phyloP scores from a whole-genome alignment of 2,888 invertebrate species.

The Spodoptera littoralis region DNA sequence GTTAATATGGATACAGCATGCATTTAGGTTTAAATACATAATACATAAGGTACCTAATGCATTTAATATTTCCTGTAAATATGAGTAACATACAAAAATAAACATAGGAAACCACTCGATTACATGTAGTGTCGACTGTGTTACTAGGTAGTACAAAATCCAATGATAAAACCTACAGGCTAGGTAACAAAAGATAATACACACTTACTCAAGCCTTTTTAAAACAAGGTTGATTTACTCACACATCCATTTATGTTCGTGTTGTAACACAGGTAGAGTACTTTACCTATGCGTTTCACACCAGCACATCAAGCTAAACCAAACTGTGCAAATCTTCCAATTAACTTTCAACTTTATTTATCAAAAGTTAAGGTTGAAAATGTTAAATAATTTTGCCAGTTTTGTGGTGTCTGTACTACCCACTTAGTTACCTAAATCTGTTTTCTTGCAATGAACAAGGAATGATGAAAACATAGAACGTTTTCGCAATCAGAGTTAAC shows the following conservation, averaged over 20 bases:
- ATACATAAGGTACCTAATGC: too few relatives aligned
- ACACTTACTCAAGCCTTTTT: constrained; percentile 41
- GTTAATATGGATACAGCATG: too few relatives aligned
- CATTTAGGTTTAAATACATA: too few relatives aligned
- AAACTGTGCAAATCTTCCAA: too few relatives aligned
- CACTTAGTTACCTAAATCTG: constrained; percentile 9
- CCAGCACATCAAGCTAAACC: too few relatives aligned
- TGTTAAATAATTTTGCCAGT: neutral
- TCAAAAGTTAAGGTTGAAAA: too few relatives aligned
- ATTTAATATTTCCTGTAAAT: too few relatives aligned
- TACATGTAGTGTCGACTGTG: constrained; percentile 9
- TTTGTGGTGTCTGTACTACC: constrained; percentile 18
- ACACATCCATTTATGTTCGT: constrained; percentile 47
- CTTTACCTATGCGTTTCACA: neutral
- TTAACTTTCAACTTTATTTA: too few relatives aligned
- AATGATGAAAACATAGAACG: constrained; percentile 25
- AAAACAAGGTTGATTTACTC: constrained; percentile 44
- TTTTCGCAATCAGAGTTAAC: constrained; percentile 20
- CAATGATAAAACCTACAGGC: constrained; percentile 47
- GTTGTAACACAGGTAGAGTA: too few relatives aligned
- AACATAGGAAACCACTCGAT: too few relatives aligned
- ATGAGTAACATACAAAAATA: too few relatives aligned
- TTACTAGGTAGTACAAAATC: constrained; percentile 18
- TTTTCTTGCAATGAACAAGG: constrained; percentile 28
- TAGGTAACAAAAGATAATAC: constrained; percentile 51